phyloP scores from a whole-genome alignment of 2,797 vertebrate genomes.

The Gymnothorax javanicus region DNA sequence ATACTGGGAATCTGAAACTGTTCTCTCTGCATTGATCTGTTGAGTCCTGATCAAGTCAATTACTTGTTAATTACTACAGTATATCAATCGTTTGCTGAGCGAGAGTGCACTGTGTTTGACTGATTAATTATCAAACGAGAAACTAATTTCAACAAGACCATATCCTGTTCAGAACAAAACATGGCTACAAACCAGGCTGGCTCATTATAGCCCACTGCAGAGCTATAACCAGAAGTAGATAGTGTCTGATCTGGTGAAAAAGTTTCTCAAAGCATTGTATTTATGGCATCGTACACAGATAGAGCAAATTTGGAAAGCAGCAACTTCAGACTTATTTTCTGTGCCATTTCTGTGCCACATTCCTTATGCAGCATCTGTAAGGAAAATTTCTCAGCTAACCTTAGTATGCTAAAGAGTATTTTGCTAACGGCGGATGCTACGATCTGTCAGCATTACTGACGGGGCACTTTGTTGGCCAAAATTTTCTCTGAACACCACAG shows the following conservation, averaged over 20 bases:
- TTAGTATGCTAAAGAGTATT: background rate
- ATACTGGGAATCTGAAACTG: background rate
- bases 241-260: background rate
- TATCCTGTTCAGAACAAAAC: background rate
- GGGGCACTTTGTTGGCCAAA: background rate
- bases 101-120: background rate
- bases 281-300: background rate
- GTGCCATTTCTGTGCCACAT: background rate
- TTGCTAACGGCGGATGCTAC: background rate
- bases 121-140: background rate
- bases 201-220: background rate
- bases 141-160: background rate
- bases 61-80: background rate
- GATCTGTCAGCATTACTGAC: background rate
- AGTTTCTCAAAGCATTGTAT: background rate
- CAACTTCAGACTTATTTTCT: background rate
- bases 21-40: background rate
- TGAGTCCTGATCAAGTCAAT: background rate
- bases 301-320: background rate
- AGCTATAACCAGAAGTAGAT: background rate
- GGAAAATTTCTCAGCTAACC: background rate
- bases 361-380: background rate
- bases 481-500: background rate
- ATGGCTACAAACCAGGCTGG: background rate
- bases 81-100: background rate